phyloP scores from a whole-genome alignment of 2,113 vertebrate species.

The Prionailurus bengalensis region DNA sequence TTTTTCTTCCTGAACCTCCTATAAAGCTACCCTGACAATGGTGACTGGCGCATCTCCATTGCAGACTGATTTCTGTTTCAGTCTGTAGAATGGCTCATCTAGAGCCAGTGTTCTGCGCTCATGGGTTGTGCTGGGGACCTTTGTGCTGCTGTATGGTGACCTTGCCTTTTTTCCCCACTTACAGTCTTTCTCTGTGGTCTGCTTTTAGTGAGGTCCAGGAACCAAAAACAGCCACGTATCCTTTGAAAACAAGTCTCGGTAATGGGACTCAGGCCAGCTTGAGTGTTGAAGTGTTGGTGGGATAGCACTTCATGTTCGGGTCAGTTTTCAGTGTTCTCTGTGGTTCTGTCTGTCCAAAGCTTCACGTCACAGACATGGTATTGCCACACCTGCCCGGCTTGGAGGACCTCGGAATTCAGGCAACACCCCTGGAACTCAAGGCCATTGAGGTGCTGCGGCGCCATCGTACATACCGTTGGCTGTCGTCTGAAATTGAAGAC shows the following conservation, averaged over 20 bases:
- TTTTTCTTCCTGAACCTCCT: neutral
- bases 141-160: neutral
- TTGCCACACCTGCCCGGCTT: constrained; percentile 94
- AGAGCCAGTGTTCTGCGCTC: neutral
- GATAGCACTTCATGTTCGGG: neutral
- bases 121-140: neutral
- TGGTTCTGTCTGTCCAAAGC: constrained; percentile 84
- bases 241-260: neutral
- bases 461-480: constrained; percentile 94
- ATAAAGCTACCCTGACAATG: neutral
- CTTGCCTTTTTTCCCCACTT: neutral
- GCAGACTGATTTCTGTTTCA: neutral
- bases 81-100: neutral
- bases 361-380: constrained; percentile 94
- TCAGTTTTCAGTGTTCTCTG: neutral
- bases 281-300: neutral
- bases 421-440: constrained; percentile 92
- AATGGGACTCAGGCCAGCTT: neutral
- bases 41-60: neutral
- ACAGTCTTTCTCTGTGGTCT: neutral
- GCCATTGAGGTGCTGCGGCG: constrained; percentile 96
- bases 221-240: neutral
- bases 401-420: constrained; percentile 93
- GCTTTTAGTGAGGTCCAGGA: neutral
- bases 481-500: constrained; percentile 91